These are phyloP conservation scores for Pachymerium ferrugineum DNA, from an alignment of 2,888 invertebrate genomes.

Conservation along the genomic window DNA sequence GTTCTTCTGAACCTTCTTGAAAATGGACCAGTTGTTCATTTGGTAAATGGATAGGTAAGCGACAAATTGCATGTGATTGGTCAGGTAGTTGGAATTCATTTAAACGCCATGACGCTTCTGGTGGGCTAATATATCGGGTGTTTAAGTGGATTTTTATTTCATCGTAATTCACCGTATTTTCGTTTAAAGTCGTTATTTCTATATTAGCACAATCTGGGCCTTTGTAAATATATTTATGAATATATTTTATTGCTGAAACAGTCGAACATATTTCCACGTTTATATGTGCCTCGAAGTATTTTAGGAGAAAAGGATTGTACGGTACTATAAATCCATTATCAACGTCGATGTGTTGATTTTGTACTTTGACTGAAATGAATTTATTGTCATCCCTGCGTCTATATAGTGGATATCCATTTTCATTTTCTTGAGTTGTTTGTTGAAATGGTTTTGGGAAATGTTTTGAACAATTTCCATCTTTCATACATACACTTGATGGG, in stretches of 20 bases:
- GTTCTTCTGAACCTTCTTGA: conserved; percentile 36
- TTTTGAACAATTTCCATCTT: conserved; percentile 46
- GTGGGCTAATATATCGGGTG: conserved; percentile 42
- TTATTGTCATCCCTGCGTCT: conserved; percentile 37
- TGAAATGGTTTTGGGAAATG: conserved; percentile 43
- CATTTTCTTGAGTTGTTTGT: conserved; percentile 40
- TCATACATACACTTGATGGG: conserved; percentile 48
- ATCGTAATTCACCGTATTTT: not conserved
- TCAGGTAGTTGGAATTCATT: conserved; percentile 41
- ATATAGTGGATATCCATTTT: conserved; percentile 45
- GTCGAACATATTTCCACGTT: conserved; percentile 45
- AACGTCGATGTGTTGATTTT: too few species aligned
- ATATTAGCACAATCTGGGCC: conserved; percentile 33
- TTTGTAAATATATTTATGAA: conserved; percentile 41
- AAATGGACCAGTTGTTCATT: conserved; percentile 39
- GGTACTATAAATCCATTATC: conserved; percentile 38
- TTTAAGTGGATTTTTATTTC: conserved; percentile 42
- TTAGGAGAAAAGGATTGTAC: conserved; percentile 38
- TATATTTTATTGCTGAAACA: conserved; percentile 47
- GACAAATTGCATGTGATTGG: conserved; percentile 42
- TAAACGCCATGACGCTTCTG: conserved; percentile 43
- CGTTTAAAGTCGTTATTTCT: not conserved
- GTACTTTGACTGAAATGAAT: not conserved
- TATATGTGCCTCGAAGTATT: conserved; percentile 37
- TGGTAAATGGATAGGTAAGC: conserved; percentile 45